A percentile compares a stretch with the other conserved stretches of the same genome.
These are phyloP conservation scores for Polypedilum vanderplanki DNA, from an alignment of 1,140 invertebrate genomes.

Conservation along the genomic window DNA sequence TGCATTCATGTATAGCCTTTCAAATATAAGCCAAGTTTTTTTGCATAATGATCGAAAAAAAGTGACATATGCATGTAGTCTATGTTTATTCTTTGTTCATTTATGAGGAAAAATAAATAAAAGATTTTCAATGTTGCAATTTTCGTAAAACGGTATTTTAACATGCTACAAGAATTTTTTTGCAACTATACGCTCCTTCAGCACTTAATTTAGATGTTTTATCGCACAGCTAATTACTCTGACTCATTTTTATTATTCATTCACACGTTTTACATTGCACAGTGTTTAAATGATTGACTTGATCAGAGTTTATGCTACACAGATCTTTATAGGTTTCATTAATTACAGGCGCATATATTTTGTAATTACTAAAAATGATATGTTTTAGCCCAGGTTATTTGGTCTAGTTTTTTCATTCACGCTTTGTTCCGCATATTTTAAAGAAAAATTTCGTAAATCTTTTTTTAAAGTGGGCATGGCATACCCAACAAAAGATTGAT, in stretches of 20 bases:
- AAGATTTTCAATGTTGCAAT: neutral
- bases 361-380: conserved; percentile 13
- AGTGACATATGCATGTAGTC: neutral
- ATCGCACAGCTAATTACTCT: neutral
- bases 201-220: too few species aligned
- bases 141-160: neutral
- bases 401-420: neutral
- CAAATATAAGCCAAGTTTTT: neutral
- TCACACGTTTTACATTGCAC: neutral
- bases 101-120: neutral
- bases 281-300: neutral
- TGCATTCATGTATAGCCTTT: neutral
- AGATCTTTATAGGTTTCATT: neutral
- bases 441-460: too few species aligned
- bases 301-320: neutral
- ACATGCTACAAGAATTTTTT: neutral
- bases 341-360: neutral
- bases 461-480: too few species aligned
- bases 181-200: too few species aligned
- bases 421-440: neutral
- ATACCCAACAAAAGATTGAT: too few species aligned
- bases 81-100: too few species aligned
- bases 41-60: conserved; percentile 4
- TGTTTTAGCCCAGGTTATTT: neutral
- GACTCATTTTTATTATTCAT: conserved; percentile 2